phyloP scores from a whole-genome alignment of 2,797 vertebrate genomes.

The Poecilia picta region DNA sequence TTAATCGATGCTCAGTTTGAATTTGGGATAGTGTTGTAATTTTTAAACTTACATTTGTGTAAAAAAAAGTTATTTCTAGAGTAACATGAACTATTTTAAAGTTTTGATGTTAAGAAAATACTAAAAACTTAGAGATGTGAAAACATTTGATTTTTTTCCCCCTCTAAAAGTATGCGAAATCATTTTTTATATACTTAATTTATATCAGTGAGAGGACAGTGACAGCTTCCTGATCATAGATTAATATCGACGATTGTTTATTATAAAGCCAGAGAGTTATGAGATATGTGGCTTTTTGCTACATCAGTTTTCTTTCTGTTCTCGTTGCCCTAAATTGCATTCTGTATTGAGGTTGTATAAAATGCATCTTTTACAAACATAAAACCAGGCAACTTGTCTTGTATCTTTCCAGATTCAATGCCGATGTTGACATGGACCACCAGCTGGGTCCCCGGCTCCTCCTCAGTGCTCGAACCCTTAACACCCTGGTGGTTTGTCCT shows the following conservation, averaged over 20 bases:
- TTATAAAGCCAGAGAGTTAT: neutral
- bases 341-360: neutral
- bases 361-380: neutral
- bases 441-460: slow-evolving; percentile 81
- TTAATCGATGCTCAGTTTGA: neutral
- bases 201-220: neutral
- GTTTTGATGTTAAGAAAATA: neutral
- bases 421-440: slow-evolving; percentile 92
- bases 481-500: slow-evolving; percentile 91
- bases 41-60: neutral
- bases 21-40: neutral
- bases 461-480: slow-evolving; percentile 84
- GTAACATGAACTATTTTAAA: neutral
- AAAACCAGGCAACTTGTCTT: neutral
- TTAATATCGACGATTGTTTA: neutral
- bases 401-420: slow-evolving; percentile 82
- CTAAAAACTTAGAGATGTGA: neutral
- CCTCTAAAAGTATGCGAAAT: neutral
- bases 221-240: neutral
- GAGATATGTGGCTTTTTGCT: neutral
- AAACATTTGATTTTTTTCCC: neutral
- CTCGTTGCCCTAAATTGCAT: neutral
- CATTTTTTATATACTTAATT: neutral
- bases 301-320: neutral
- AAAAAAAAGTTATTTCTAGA: neutral